phyloP scores from a whole-genome alignment of 2,888 invertebrate species.

The Graphium colonna region DNA sequence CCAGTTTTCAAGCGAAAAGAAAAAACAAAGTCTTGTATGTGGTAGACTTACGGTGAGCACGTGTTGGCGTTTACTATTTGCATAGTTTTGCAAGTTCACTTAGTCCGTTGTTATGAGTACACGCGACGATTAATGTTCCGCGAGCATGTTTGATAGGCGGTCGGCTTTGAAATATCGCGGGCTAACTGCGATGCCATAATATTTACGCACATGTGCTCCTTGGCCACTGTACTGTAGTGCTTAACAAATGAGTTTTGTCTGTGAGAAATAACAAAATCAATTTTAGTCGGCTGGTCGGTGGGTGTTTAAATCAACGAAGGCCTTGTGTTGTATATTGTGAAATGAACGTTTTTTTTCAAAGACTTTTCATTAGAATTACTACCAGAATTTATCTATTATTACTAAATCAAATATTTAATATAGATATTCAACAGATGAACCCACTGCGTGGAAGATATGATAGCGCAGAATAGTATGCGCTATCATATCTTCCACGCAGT shows the following conservation, averaged over 20 bases:
- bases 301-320: background rate
- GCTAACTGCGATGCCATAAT: conserved; percentile 19
- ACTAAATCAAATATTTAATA: no score
- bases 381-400: no score
- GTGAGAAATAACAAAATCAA: background rate
- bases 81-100: conserved; percentile 18
- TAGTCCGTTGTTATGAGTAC: conserved; percentile 32
- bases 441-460: no score
- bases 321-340: conserved; percentile 35
- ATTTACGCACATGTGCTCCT: conserved; percentile 14
- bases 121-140: conserved; percentile 36
- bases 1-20: background rate
- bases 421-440: no score
- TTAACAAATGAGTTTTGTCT: background rate
- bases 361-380: no score
- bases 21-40: no score
- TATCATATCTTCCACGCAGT: no score
- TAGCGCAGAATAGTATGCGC: no score
- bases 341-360: no score
- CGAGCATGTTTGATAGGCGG: conserved; percentile 39
- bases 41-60: no score
- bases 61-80: conserved; percentile 42
- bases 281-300: background rate
- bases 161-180: conserved; percentile 25
- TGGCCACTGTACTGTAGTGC: conserved; percentile 5